Percentiles rank a stretch among this genome's conserved stretches.
phyloP scores from a whole-genome alignment of 2,888 invertebrate genomes.

The Tinea semifulvella region DNA sequence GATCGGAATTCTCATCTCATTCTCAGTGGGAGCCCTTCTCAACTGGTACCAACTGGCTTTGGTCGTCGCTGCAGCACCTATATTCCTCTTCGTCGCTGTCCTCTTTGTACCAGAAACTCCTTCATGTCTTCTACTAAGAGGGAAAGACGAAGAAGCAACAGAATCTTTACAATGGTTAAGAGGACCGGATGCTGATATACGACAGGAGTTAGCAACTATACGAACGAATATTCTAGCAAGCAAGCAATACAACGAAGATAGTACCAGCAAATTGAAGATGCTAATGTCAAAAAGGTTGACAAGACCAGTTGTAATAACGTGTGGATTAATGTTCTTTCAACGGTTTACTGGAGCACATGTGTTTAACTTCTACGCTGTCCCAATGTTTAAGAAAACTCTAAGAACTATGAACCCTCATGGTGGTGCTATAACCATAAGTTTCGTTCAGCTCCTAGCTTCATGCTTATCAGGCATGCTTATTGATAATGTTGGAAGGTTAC shows the following conservation, averaged over 20 bases:
- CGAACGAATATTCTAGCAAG: slow-evolving; percentile 73
- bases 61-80: slow-evolving; percentile 79
- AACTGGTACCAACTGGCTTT: slow-evolving; percentile 86
- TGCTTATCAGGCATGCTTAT: slow-evolving; percentile 83
- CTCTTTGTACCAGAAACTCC: slow-evolving; percentile 90
- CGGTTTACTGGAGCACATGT: slow-evolving; percentile 84
- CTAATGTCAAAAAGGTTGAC: slow-evolving; percentile 52
- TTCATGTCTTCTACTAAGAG: slow-evolving; percentile 78
- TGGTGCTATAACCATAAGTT: slow-evolving; percentile 84
- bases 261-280: slow-evolving; percentile 40
- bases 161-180: slow-evolving; percentile 82
- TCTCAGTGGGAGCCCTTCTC: slow-evolving; percentile 81
- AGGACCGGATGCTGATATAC: slow-evolving; percentile 78
- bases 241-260: slow-evolving; percentile 41
- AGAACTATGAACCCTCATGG: slow-evolving; percentile 81
- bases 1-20: slow-evolving; percentile 83
- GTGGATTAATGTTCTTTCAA: slow-evolving; percentile 90
- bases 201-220: slow-evolving; percentile 75
- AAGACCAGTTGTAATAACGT: slow-evolving; percentile 81
- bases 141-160: slow-evolving; percentile 77
- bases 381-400: slow-evolving; percentile 85
- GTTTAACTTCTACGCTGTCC: slow-evolving; percentile 85
- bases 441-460: slow-evolving; percentile 84
- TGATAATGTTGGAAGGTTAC: slow-evolving; percentile 84
- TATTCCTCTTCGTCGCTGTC: slow-evolving; percentile 77